phyloP scores from a whole-genome alignment of 2,797 vertebrate genomes.

The Melanotaenia pygmaea region DNA sequence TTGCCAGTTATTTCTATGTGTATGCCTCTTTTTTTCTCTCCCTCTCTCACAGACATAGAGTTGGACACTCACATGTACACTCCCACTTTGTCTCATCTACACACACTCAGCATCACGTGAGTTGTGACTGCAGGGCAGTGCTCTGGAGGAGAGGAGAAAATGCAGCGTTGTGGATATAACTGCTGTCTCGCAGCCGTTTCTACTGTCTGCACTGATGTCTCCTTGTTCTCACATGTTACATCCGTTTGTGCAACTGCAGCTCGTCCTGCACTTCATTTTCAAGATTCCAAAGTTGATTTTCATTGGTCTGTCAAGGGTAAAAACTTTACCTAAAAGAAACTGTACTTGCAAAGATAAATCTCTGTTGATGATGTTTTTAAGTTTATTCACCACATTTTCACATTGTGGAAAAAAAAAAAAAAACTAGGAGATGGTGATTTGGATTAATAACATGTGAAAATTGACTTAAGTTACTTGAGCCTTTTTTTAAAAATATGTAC shows the following conservation, averaged over 20 bases:
- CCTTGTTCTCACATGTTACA: conserved; percentile 17
- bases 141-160: conserved; percentile 62
- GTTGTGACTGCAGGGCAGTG: conserved; percentile 68
- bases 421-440: no score
- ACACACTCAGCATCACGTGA: conserved; percentile 65
- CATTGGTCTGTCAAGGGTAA: neutral
- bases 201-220: conserved; percentile 21
- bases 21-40: conserved; percentile 22
- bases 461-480: no score
- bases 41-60: conserved; percentile 21
- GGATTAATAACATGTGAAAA: no score
- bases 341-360: neutral
- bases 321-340: neutral
- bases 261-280: neutral
- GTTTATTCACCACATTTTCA: no score
- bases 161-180: conserved; percentile 57
- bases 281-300: conserved; percentile 1
- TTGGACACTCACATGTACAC: conserved; percentile 1
- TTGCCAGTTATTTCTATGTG: conserved; percentile 58
- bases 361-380: neutral
- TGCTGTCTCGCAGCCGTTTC: conserved; percentile 44
- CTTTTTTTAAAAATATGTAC: neutral
- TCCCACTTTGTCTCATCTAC: conserved; percentile 10
- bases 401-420: no score
- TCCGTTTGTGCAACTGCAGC: conserved; percentile 25